These are phyloP conservation scores for Drosophila ezoana DNA, from an alignment of 2,888 invertebrate species.

Conservation along the genomic window DNA sequence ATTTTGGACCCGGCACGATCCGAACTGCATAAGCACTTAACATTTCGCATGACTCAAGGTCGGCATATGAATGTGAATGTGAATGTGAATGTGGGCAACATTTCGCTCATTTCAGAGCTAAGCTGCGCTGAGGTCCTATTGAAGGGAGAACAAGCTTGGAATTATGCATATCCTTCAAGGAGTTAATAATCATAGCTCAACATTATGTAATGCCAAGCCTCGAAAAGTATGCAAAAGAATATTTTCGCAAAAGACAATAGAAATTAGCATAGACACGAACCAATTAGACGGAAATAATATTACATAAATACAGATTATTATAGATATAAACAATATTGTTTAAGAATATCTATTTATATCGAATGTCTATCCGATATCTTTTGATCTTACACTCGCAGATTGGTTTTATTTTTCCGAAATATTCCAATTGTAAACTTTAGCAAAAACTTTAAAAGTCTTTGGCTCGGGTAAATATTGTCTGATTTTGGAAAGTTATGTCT, in stretches of 20 bases:
- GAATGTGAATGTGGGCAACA: constrained; percentile 7
- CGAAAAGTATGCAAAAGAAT: constrained; percentile 43
- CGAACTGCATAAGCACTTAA: constrained; percentile 40
- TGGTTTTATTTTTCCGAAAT: no score
- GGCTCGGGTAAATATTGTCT: neutral
- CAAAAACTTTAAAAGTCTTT: no score
- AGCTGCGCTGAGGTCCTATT: constrained; percentile 10
- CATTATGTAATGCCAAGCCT: constrained; percentile 4
- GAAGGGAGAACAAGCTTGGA: constrained; percentile 10
- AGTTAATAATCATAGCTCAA: neutral
- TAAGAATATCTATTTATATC: no score
- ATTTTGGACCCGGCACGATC: constrained; percentile 60
- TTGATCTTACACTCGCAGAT: no score
- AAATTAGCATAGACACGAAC: constrained; percentile 35
- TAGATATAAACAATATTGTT: no score
- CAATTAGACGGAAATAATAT: neutral
- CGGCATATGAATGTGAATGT: constrained; percentile 6
- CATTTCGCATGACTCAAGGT: constrained; percentile 55
- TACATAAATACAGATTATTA: no score
- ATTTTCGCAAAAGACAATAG: constrained; percentile 1
- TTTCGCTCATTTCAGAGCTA: constrained; percentile 2
- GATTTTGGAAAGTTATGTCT: neutral
- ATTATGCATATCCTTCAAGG: constrained; percentile 3
- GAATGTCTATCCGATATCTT: no score
- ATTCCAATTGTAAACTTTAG: no score